Base-by-base conservation (phyloP, 2,113 vertebrate species). In the Nothocercus julius region DNA sequence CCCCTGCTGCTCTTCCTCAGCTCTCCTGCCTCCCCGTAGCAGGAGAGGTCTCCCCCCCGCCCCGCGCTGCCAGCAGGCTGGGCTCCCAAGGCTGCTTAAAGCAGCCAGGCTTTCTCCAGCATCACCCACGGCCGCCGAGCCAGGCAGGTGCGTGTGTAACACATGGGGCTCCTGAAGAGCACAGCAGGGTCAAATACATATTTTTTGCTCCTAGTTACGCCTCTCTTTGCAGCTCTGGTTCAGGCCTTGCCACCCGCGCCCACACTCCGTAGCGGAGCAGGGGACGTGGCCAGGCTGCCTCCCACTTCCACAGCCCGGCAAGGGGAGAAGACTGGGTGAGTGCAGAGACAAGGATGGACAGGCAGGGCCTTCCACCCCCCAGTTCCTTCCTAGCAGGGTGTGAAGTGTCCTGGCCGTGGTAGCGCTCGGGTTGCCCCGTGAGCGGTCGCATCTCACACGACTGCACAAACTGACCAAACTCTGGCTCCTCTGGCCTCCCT, bases 361-460 rank as follows among this genome's bases (percentile, higher is more conserved):
- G 45, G 58, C 34, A 70, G 13, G 4, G 18, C 56, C 20, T 93
- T 15, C 49, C 42, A 34, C 34, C 30, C 6, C 0, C 8, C 30
- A 56, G 64, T 68, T 69, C 78, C n/a, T 22, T 56, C 32, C n/a
- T 19, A 28, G 44, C 72, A 21, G n/a, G 40, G 11, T 3, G 7
- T 44, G 36, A 45, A 61, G 64, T 1, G 5, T 8, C 40, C 13
- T 0, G 5, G 21, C 16, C 7, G 25, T 45, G 13, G 0, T 12
- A 34, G 38, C 22, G 4, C 49, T 47, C n/a, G 54, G 44, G 42
- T 47, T 54, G 68, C 4, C 25, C n/a, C 44, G 38, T 0, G 5
- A 54, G 69, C 61, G 40, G 61, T 62, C 25, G 30, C 36, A 6
- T 11, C 38, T 54, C 20, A 53, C 38, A 32, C 2, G 0, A 1